Percentiles rank a stretch among this genome's conserved stretches.
Evolutionary conservation across 2,888 invertebrate genomes (phyloP).

Genomic region (Nephrotoma appendiculata): DNA sequence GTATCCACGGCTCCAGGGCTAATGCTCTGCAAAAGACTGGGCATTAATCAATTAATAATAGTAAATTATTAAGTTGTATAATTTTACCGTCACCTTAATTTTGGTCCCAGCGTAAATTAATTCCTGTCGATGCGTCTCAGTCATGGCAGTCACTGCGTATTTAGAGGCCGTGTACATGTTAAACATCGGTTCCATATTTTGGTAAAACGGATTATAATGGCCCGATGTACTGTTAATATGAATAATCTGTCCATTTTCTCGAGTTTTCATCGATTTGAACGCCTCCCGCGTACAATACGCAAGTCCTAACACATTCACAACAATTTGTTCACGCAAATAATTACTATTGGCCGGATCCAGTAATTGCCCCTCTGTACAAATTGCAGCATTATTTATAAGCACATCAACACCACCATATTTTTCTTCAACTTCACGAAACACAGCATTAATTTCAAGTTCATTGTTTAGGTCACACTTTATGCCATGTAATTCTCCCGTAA

Average conservation of each 20-base stretch:
- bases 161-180: slow-evolving; percentile 24
- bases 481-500: slow-evolving; percentile 23
- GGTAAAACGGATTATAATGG: slow-evolving; percentile 28
- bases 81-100: slow-evolving; percentile 1
- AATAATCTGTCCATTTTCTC: slow-evolving; percentile 32
- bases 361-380: slow-evolving; percentile 16
- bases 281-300: slow-evolving; percentile 33
- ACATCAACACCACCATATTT: slow-evolving; percentile 38
- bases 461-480: slow-evolving; percentile 37
- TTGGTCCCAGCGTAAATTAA: slow-evolving; percentile 12
- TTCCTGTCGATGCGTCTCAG: slow-evolving; percentile 26
- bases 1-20: neutral
- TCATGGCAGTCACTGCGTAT: slow-evolving; percentile 24
- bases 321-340: slow-evolving; percentile 25
- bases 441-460: slow-evolving; percentile 36
- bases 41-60: neutral
- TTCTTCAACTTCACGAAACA: slow-evolving; percentile 36
- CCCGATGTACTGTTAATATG: slow-evolving; percentile 34
- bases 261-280: slow-evolving; percentile 34
- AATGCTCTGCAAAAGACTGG: neutral
- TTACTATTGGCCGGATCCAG: slow-evolving; percentile 14
- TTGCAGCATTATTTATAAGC: slow-evolving; percentile 42
- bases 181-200: neutral
- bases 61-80: too few species aligned
- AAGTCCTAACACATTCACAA: slow-evolving; percentile 32